Percentiles rank a stretch among this genome's conserved stretches.
Evolutionary conservation across 2,888 invertebrate genomes (phyloP).

Genomic region (Tridacna crocea): DNA sequence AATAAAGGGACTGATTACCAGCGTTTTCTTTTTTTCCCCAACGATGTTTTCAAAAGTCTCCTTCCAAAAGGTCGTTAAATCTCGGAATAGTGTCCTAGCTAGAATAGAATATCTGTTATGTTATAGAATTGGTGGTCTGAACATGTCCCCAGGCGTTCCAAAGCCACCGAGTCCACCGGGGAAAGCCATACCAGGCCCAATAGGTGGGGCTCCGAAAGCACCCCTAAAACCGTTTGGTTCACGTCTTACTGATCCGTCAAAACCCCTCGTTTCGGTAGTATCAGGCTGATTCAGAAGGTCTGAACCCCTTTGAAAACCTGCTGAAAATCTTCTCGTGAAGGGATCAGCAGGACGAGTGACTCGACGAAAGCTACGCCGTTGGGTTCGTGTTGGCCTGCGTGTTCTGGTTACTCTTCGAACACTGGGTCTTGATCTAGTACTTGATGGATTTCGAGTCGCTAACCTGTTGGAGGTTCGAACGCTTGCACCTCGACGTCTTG

Average conservation of each 20-base stretch:
- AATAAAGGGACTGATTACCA: too few relatives aligned
- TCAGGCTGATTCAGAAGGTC: conserved; percentile 48
- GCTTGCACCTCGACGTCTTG: not conserved
- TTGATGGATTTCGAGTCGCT: not conserved
- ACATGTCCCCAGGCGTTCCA: not conserved
- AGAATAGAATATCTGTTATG: too few relatives aligned
- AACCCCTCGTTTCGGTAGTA: conserved; percentile 26
- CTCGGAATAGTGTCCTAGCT: too few relatives aligned
- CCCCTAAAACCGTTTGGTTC: not conserved
- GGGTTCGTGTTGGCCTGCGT: not conserved
- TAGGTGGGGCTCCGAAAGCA: not conserved
- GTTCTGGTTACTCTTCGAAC: not conserved
- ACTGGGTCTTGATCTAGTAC: not conserved
- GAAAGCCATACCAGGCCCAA: not conserved
- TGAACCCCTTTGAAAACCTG: conserved; percentile 51
- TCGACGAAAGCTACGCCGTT: not conserved
- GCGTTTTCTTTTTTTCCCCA: too few relatives aligned
- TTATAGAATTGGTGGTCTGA: not conserved
- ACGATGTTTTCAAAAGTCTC: too few relatives aligned
- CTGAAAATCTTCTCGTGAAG: conserved; percentile 52
- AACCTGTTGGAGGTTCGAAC: not conserved
- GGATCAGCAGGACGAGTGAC: conserved; percentile 40
- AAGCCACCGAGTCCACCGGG: not conserved
- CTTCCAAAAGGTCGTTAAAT: too few relatives aligned
- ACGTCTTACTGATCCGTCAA: conserved; percentile 3